phyloP scores from a whole-genome alignment of 1,140 invertebrate genomes.

The Drosophila pachea region DNA sequence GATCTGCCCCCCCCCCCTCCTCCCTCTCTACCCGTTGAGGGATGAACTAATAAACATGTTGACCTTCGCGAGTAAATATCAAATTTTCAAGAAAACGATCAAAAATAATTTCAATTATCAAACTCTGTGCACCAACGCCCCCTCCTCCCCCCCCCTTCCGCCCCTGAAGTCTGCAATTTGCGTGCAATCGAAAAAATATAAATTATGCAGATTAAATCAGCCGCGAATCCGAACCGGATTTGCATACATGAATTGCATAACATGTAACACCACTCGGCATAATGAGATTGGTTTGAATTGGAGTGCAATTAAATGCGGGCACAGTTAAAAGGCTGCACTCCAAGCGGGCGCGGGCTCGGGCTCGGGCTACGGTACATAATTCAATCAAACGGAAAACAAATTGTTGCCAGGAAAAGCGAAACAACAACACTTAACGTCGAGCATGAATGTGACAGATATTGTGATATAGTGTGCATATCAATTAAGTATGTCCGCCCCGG shows the following conservation, averaged over 20 bases:
- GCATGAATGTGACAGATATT: slow-evolving; percentile 11
- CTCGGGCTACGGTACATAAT: slow-evolving; percentile 16
- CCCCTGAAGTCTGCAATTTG: too few species aligned
- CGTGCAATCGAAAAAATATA: too few species aligned
- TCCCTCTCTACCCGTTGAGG: neutral
- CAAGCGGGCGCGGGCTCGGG: slow-evolving; percentile 2
- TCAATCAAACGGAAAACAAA: slow-evolving; percentile 35
- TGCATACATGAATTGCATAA: slow-evolving; percentile 7
- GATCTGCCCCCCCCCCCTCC: too few species aligned
- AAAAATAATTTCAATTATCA: neutral
- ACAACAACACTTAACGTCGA: slow-evolving; percentile 1
- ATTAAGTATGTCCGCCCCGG: slow-evolving; percentile 1
- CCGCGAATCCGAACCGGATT: neutral
- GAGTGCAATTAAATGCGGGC: slow-evolving; percentile 27
- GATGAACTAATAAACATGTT: neutral
- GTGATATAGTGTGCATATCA: slow-evolving; percentile 20
- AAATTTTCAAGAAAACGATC: neutral
- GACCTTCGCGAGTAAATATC: neutral
- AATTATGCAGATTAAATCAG: neutral
- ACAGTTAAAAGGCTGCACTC: slow-evolving; percentile 8
- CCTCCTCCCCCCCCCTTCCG: too few species aligned
- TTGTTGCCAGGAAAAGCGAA: slow-evolving; percentile 10
- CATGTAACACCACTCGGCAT: neutral
- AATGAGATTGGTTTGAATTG: slow-evolving; percentile 22
- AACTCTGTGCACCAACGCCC: too few species aligned